Evolutionary conservation across 2,113 vertebrate species (phyloP).

Genomic region (Oplegnathus fasciatus): DNA sequence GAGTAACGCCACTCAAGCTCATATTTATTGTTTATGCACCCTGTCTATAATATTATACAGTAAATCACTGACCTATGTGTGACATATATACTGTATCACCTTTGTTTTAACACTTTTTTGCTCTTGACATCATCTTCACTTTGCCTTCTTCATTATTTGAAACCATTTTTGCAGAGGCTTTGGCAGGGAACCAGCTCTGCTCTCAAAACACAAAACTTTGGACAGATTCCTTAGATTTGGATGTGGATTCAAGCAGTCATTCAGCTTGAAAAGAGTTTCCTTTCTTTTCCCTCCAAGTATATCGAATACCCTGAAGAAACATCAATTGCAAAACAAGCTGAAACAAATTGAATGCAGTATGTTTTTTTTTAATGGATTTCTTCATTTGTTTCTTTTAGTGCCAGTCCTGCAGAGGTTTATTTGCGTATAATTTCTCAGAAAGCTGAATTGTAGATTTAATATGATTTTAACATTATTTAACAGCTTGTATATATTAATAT

Average conservation of each 20-base stretch:
- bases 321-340: slow-evolving; percentile 4
- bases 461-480: neutral
- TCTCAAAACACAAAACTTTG: neutral
- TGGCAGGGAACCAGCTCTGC: neutral
- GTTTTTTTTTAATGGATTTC: neutral
- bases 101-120: neutral
- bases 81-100: neutral
- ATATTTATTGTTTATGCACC: neutral
- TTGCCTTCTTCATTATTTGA: neutral
- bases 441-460: neutral
- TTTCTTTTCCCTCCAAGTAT: neutral
- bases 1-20: no score
- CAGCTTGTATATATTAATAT: neutral
- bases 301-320: neutral
- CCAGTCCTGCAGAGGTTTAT: neutral
- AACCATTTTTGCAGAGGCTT: neutral
- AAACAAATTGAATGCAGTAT: slow-evolving; percentile 15
- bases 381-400: neutral
- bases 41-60: neutral
- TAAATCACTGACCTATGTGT: neutral
- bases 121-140: neutral
- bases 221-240: slow-evolving; percentile 4
- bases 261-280: neutral
- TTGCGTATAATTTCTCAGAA: neutral
- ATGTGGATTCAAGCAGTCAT: neutral